Evolutionary conservation across 2,888 invertebrate genomes (phyloP), one percentile per base, ranked within the genome.

Genomic region (Subacronicta megacephala): DNA sequence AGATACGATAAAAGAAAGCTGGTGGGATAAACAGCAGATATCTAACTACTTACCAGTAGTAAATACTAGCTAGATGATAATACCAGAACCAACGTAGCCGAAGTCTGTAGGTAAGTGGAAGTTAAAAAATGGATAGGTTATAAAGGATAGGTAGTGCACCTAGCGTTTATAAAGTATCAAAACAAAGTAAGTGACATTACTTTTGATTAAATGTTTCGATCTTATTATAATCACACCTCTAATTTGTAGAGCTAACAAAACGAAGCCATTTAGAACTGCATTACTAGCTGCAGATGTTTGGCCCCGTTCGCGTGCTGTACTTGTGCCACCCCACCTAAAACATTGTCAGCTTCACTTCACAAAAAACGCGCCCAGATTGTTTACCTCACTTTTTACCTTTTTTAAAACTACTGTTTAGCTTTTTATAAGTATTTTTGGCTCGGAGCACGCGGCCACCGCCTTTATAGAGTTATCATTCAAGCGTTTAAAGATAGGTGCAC

Each of bases 371-470:
- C 82, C 83, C 90, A 86, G 89, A 90, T 92, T 93, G 92, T 94
- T 93, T 93, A 93, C 93, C 90, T 90, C 93, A 91, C 89, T 91
- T 93, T 93, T 92, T 92, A 92, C 85, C 84, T 93, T 94, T 93
- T 91, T 89, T 90, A 80, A 84, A 90, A 89, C 87, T 89, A 83
- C 87, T 88, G 87, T 90, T 89, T 82, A 80, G 79, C 80, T 89
- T 92, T 92, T 91, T 92, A 82, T 84, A 80, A 73, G 83, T 89
- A 90, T 90, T 91, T 92, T 87, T 83, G 90, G 89, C 88, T 87
- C 74, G 74, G 87, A 89, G 88, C 91, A 88, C 90, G 91, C 90
- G 90, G 90, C 91, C 62, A 75, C 81, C 78, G 82, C 84, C 85
- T 87, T 87, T 91, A 85, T 84, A 86, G 75, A 80, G 76, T 77